Evolutionary conservation across 2,797 vertebrate genomes (phyloP).

Genomic region (Vireo griseus): DNA sequence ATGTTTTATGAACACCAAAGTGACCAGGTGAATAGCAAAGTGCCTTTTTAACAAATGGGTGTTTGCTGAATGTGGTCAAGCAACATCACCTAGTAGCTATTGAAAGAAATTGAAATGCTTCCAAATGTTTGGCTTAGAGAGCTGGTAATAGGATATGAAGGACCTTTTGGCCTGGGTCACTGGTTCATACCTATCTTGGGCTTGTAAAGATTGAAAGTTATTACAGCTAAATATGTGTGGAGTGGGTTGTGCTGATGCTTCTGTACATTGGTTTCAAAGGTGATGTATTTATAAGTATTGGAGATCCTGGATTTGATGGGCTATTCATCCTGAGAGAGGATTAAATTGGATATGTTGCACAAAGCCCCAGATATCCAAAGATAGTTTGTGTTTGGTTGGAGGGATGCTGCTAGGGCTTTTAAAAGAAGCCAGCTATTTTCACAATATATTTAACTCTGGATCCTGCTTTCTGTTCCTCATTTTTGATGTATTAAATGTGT

Average conservation of each 20-base stretch:
- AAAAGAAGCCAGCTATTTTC: not conserved
- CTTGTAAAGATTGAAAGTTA: slow-evolving; percentile 8
- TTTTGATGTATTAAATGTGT: not conserved
- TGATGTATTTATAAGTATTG: not conserved
- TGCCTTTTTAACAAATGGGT: not conserved
- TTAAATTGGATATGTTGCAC: not conserved
- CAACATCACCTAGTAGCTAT: not conserved
- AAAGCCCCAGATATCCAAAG: not conserved
- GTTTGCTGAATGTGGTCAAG: not conserved
- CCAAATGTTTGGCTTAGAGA: not conserved
- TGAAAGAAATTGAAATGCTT: not conserved
- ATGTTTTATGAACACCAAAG: slow-evolving; percentile 91
- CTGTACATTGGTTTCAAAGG: rapidly evolving
- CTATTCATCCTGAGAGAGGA: not conserved
- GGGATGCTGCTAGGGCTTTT: not conserved
- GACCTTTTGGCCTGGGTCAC: not conserved
- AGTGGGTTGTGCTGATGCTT: not conserved
- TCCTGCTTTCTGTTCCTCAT: not conserved
- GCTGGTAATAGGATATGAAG: slow-evolving; percentile 6
- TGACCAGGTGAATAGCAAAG: slow-evolving; percentile 83
- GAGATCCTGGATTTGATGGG: not conserved
- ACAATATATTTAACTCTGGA: not conserved
- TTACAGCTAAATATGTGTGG: not conserved
- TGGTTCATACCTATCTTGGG: not conserved
- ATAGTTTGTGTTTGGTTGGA: not conserved